phyloP scores from a whole-genome alignment of 1,140 invertebrate species.

The Lethrus apterus region DNA sequence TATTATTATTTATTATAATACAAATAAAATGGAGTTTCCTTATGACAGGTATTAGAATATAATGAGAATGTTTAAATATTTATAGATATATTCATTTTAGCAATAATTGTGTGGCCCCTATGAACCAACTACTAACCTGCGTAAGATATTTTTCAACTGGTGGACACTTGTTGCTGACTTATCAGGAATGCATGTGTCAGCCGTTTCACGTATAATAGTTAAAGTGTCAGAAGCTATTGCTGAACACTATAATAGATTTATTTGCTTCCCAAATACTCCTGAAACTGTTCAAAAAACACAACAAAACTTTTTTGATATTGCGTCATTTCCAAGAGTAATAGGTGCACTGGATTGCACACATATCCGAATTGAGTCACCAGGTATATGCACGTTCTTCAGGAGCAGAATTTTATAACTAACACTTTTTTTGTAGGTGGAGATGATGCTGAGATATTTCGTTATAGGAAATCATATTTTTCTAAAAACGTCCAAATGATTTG shows the following conservation, averaged over 20 bases:
- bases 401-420: no score
- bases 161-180: slow-evolving; percentile 23
- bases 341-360: slow-evolving; percentile 37
- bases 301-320: slow-evolving; percentile 26
- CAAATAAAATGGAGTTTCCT: no score
- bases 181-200: slow-evolving; percentile 16
- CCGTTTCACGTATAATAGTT: slow-evolving; percentile 20
- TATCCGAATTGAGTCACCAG: slow-evolving; percentile 22
- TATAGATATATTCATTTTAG: no score
- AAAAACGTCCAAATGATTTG: slow-evolving; percentile 33
- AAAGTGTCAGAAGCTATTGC: slow-evolving; percentile 21
- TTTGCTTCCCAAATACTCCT: background rate
- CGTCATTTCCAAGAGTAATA: slow-evolving; percentile 31
- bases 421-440: no score
- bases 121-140: no score
- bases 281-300: background rate
- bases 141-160: no score
- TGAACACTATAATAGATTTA: background rate
- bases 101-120: no score
- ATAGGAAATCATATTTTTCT: slow-evolving; percentile 27
- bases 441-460: slow-evolving; percentile 38
- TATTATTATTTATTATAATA: no score
- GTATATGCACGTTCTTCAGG: no score
- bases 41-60: no score
- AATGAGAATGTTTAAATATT: no score